Evolutionary conservation across 2,888 invertebrate species (phyloP), one percentile per base, ranked within the genome.

Genomic region (Zelleria hepariella): DNA sequence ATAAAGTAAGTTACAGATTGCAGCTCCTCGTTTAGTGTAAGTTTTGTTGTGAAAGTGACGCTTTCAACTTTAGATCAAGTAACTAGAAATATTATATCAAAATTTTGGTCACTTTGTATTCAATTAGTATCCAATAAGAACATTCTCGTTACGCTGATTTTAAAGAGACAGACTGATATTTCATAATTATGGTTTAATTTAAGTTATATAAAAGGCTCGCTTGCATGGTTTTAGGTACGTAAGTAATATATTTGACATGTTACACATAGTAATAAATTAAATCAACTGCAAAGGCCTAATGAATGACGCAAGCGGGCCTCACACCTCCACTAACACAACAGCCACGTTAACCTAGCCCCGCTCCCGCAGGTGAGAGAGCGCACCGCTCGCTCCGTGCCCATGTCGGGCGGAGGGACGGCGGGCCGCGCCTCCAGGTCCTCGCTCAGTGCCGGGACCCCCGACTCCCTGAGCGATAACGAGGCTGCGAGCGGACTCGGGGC

Each of bases 331-430:
- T 10, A 5, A 32, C 5, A 15, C 32, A 15, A 4, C 15, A 2
- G 32, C 15, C 15, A 15, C 15, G 15, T 42, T 42, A 42, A 42
- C 32, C 10, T 15, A 42, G 15, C 15, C 0, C 10, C 10, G 1
- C 15, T 42, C 15, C 32, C 1, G 2, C 87, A 98, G 97, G 96
- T 98, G 62, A 93, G 97, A 72, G 98, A 98, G 87, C 93, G 97
- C 72, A 97, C 97, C 52, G 94, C 92, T 62, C 92, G 97, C 70
- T 97, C 97, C 60, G 94, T 96, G 66, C 97, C 98, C 55, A 97
- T 98, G 97, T 92, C 92, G 42, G 86, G 90, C 56, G 78, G 78
- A 54, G 84, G 76, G 23, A 78, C 71, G 1, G 77, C 82, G 2
- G 92, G 94, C 54, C 86, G 94, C 65, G 92, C 93, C 32, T 93